These are phyloP conservation scores for Axea sp. DNA, from an alignment of 2,888 invertebrate genomes.

Conservation along the genomic window DNA sequence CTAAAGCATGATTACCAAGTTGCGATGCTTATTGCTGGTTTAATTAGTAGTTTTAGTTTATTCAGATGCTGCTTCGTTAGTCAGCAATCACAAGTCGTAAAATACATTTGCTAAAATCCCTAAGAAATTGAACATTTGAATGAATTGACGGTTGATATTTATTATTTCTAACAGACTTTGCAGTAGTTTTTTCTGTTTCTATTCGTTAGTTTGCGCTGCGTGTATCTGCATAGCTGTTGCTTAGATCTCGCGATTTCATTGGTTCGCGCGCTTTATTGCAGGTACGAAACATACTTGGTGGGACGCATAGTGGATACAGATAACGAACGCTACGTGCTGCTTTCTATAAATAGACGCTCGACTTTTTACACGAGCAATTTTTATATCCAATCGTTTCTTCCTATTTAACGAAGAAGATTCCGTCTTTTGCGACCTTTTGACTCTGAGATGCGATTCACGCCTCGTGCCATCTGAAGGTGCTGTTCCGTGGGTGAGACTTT, in stretches of 20 bases:
- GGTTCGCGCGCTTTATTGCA: constrained; percentile 45
- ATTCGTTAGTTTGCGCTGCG: constrained; percentile 30
- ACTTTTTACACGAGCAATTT: constrained; percentile 37
- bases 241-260: constrained; percentile 42
- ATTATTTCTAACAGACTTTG: constrained; percentile 4
- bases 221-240: constrained; percentile 44
- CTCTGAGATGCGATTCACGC: constrained; percentile 20
- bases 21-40: too few relatives aligned
- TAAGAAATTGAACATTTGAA: background rate
- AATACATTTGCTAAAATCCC: background rate
- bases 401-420: constrained; percentile 22
- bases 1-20: too few relatives aligned
- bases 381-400: constrained; percentile 48
- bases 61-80: background rate
- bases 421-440: constrained; percentile 29
- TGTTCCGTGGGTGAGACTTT: constrained; percentile 40
- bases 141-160: constrained; percentile 17
- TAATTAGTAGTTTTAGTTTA: constrained; percentile 3
- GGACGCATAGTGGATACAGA: constrained; percentile 34
- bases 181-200: constrained; percentile 22
- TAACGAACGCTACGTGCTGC: constrained; percentile 39
- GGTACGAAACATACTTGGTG: constrained; percentile 29
- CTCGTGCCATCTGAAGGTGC: constrained; percentile 26
- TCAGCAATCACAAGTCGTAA: background rate
- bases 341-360: constrained; percentile 57